Base-by-base conservation (phyloP, 2,113 vertebrate genomes). In the Pleuronectes platessa region DNA sequence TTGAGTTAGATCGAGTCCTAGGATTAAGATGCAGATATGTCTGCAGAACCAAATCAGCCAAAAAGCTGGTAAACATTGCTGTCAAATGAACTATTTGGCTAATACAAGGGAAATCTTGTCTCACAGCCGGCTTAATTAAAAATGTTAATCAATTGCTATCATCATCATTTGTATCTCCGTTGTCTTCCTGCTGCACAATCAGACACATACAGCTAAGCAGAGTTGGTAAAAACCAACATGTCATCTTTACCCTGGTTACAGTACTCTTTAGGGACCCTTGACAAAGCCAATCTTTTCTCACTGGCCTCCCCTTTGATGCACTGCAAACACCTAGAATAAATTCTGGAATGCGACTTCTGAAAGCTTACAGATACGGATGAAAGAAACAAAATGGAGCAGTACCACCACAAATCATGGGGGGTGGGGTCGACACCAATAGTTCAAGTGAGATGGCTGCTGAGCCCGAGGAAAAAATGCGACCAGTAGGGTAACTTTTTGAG, bases 251-350 rank as follows among this genome's bases (percentile, higher is more conserved):
- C 74, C 71, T 81, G 63, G 74, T 86, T 86, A 67, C 67, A 65
- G 64, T 55, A 24, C 51, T 82, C 58, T 85, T 86, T 47, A 81
- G 66, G 54, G 82, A 81, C 61, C 26, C 70, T 83, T 79, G 73
- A 89, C 87, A 84, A 88, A 86, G 74, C 61, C 74, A 85, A 71
- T 83, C 65, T 88, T 86, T 83, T 63, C 61, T 83, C 63, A n/a
- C 13, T 75, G 63, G 76, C 58, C 60, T 51, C 75, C 51, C 23
- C 53, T 89, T 67, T 40, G 59, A 78, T 60, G 26, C 61, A 78
- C 27, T 18, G 15, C 13, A 17, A 84, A 84, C 80, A 89, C 76
- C 71, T 90, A 70, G 68, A 51, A 58, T 79, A 62, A 54, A 82
- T 71, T 82, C 75, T 85, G 40, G 58, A 83, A 83, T 72, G 86